These are phyloP conservation scores for Drosophila sucinea DNA, from an alignment of 1,140 invertebrate species.

Conservation along the genomic window DNA sequence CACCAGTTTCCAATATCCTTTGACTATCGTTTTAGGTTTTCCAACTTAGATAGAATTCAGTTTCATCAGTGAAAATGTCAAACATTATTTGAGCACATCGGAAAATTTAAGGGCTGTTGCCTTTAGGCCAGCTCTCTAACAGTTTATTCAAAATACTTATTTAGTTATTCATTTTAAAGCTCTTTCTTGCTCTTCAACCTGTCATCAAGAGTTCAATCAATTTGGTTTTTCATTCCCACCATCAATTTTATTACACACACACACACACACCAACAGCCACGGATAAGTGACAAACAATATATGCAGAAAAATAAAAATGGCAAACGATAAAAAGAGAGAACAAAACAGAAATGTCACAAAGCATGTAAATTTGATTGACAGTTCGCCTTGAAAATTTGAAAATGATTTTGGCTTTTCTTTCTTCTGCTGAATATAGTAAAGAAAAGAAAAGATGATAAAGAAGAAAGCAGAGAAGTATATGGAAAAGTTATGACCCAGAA, in stretches of 20 bases:
- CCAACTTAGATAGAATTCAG: no score
- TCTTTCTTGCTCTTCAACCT: not conserved
- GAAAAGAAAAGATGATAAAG: not conserved
- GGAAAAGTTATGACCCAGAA: constrained; percentile 5
- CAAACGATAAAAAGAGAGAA: not conserved
- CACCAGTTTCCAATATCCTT: no score
- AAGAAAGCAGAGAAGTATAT: not conserved
- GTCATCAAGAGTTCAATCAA: constrained; percentile 15
- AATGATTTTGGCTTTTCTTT: constrained; percentile 13
- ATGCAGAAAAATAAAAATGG: constrained; percentile 4
- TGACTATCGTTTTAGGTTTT: no score
- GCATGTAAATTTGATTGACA: constrained; percentile 26
- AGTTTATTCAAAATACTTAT: not conserved
- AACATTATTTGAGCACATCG: not conserved
- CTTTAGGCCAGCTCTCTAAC: not conserved
- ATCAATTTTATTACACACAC: constrained; percentile 18
- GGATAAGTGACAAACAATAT: not conserved
- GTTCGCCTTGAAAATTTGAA: constrained; percentile 14
- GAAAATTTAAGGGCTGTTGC: not conserved
- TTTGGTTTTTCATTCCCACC: not conserved
- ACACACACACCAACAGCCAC: not conserved
- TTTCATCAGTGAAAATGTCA: no score
- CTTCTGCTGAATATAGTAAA: not conserved
- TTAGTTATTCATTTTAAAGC: not conserved
- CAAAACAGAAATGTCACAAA: constrained; percentile 10